Base-by-base conservation (phyloP, 2,797 vertebrate species). In the Tarsius wallacei region DNA sequence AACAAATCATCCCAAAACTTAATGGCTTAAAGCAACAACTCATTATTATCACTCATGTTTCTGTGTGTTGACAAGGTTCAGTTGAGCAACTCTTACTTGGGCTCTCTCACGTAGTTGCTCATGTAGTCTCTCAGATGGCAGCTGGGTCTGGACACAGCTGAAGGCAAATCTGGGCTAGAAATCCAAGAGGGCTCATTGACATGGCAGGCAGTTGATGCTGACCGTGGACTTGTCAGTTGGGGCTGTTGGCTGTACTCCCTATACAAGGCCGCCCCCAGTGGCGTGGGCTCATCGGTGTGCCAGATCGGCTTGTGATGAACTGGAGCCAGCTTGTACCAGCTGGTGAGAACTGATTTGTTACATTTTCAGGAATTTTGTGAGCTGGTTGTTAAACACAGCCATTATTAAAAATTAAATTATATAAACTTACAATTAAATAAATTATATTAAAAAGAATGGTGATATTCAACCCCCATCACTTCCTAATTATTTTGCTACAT, bases 301-400 rank as follows among this genome's bases (percentile, higher is more conserved):
- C 68, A 13, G 42, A 55, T 82, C 31, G 55, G n/a, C 4, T 19
- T 78, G 36, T 16, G 31, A 42, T 70, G 17, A 74, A 61, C 59
- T 42, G 24, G 14, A 90, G 13, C 10, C 42, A 74, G 36, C 63
- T 90, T 82, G 15, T 74, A 47, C 28, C n/a, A 73, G 14, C 12
- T 81, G 22, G 6, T 57, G 74, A 94, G 63, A 96, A 93, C 2
- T 24, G 73, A 51, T 21, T 42, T 55, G 7, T n/a, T 66, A 78
- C 80, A 78, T 77, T 86, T 33, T 15, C 15, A 15, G 42, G 66
- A 84, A 64, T 90, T 95, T 78, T 95, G 21, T 94, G 82, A 87
- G 33, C 55, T 95, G 31, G 36, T 80, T 91, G 28, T 90, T 94
- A 91, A 97, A 88, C 19, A 73, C 2, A 86, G 26, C 17, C 28